Evolutionary conservation across 2,113 vertebrate genomes (phyloP), one percentile per base, ranked within the genome.

Genomic region (Tragelaphus imberbis): DNA sequence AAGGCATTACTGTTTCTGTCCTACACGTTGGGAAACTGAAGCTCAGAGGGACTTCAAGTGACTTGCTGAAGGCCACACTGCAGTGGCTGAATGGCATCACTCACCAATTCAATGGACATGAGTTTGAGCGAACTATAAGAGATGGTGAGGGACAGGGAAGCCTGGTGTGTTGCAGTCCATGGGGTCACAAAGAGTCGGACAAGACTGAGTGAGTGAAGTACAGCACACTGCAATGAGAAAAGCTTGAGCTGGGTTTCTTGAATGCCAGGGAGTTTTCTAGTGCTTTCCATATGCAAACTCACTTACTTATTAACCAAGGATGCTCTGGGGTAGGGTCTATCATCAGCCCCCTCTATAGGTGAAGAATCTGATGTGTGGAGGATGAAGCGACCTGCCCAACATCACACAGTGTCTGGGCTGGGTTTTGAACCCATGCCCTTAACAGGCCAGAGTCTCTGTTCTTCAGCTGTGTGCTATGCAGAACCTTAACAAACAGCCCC

Each of bases 361-460:
- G 30, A 90, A 71, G 79, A 14, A 5, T 36, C 33, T 3, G 6
- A 61, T 23, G 30, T 25, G 6, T 68, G 59, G 59, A 15, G 81
- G 4, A 30, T 7, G 10, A 33, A 27, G 19, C 2, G 36, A n/a
- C 82, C 44, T n/a, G 25, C 4, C 5, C 27, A 28, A 16, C 55
- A 21, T 30, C 17, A 44, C 51, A 4, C 2, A 2, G 16, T 6
- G 30, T 6, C 17, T 7, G 1, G 6, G 1, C 2, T 10, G 14
- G 30, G 63, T 19, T 88, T 85, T 28, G 25, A 81, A 51, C 21
- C 7, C 17, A 33, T 23, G 61, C 10, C 65, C 71, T 2, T 3
- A 2, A 19, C 6, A n/a, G 25, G 49, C 23, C 63, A 88, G 80
- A 30, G 53, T 8, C 47, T n/a, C 44, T 8, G 3, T 27, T 30